A percentile compares a stretch with the other conserved stretches of the same genome.
These are phyloP conservation scores for Campoplex nolae DNA, from an alignment of 2,888 invertebrate genomes.

Conservation along the genomic window DNA sequence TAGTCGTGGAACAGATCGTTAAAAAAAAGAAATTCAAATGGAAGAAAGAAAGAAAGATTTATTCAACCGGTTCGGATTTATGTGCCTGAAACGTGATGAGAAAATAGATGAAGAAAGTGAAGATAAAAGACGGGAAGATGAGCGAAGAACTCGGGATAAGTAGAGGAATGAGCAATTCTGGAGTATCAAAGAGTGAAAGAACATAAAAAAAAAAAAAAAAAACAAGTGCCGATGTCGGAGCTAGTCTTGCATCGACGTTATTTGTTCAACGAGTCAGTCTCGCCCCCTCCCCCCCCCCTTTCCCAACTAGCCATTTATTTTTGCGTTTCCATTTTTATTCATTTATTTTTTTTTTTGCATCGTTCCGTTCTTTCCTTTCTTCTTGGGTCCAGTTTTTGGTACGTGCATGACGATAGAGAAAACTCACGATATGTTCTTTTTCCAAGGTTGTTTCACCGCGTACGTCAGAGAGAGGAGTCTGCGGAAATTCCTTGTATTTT, in stretches of 20 bases:
- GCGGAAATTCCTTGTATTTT: conserved; percentile 60
- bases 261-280: conserved; percentile 1
- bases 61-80: background rate
- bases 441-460: conserved; percentile 20
- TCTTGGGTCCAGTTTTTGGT: background rate
- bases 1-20: background rate
- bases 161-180: background rate
- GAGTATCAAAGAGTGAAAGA: background rate
- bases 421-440: conserved; percentile 52
- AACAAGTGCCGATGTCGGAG: conserved; percentile 3
- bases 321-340: conserved; percentile 2
- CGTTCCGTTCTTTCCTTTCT: conserved; percentile 19
- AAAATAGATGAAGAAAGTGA: background rate
- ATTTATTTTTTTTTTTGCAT: conserved; percentile 8
- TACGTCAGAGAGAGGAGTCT: conserved; percentile 36
- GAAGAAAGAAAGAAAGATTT: background rate
- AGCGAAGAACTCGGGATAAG: background rate
- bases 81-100: background rate
- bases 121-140: background rate
- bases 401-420: conserved; percentile 44
- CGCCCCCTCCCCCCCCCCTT: background rate
- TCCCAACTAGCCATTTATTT: background rate
- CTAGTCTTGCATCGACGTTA: conserved; percentile 11
- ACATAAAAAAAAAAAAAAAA: conserved; percentile 5
- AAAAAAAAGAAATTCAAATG: background rate